phyloP scores from a whole-genome alignment of 2,888 invertebrate genomes.

The Allacma fusca region DNA sequence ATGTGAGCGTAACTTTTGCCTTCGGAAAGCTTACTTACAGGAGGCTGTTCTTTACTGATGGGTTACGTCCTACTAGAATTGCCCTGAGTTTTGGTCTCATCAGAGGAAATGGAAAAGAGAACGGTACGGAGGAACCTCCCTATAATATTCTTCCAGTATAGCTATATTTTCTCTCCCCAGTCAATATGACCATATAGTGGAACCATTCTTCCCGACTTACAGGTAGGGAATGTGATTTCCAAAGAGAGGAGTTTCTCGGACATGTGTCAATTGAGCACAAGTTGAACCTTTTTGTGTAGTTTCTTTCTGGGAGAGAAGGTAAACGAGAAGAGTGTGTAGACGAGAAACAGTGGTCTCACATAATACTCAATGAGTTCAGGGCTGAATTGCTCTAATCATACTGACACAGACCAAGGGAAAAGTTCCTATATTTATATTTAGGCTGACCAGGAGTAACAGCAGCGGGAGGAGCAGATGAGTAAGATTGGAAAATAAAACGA shows the following conservation, averaged over 20 bases:
- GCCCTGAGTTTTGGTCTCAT: too few relatives aligned
- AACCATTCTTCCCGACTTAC: too few relatives aligned
- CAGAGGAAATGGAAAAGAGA: too few relatives aligned
- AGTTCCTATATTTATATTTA: background rate
- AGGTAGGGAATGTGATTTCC: background rate
- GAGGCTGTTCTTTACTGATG: too few relatives aligned
- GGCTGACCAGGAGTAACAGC: background rate
- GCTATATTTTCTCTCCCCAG: too few relatives aligned
- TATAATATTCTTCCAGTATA: too few relatives aligned
- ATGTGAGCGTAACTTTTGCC: too few relatives aligned
- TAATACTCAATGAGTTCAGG: background rate
- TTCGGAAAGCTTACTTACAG: too few relatives aligned
- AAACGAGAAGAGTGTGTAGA: background rate
- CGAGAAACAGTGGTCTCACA: background rate
- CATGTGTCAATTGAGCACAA: slow-evolving; percentile 9
- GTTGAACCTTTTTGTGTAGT: slow-evolving; percentile 1
- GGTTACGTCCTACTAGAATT: too few relatives aligned
- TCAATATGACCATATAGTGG: too few relatives aligned
- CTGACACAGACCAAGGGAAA: background rate
- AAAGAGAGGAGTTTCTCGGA: background rate
- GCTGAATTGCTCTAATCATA: background rate
- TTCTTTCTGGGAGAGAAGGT: slow-evolving; percentile 7
- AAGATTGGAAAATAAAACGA: slow-evolving; percentile 8
- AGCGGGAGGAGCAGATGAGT: slow-evolving; percentile 2
- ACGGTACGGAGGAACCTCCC: too few relatives aligned